These are phyloP conservation scores for Eretmocerus hayati DNA, from an alignment of 2,888 invertebrate species.

Conservation along the genomic window DNA sequence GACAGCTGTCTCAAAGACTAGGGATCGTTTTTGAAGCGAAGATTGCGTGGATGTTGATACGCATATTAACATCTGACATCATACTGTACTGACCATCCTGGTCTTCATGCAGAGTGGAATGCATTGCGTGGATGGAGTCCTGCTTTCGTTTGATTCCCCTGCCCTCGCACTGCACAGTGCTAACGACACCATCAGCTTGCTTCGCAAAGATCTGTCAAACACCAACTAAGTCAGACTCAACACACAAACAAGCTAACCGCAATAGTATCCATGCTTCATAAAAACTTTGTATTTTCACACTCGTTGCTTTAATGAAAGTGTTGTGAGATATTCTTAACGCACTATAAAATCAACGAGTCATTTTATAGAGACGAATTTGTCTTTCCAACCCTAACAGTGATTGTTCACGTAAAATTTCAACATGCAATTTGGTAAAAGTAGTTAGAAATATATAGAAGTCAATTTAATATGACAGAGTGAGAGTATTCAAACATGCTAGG, in stretches of 20 bases:
- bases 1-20: too few species aligned
- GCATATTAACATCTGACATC: slow-evolving; percentile 21
- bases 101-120: slow-evolving; percentile 48
- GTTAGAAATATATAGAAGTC: slow-evolving; percentile 4
- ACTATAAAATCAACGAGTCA: not conserved
- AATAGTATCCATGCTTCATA: slow-evolving; percentile 4
- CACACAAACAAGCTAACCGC: slow-evolving; percentile 14
- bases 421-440: slow-evolving; percentile 17
- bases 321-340: too few species aligned
- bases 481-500: slow-evolving; percentile 21
- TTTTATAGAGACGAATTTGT: slow-evolving; percentile 2
- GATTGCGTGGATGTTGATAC: not conserved
- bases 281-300: slow-evolving; percentile 2
- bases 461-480: slow-evolving; percentile 1
- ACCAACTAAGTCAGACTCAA: slow-evolving; percentile 45
- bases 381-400: slow-evolving; percentile 10
- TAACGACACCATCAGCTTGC: slow-evolving; percentile 46
- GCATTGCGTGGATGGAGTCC: slow-evolving; percentile 47
- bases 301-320: too few species aligned
- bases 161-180: slow-evolving; percentile 46
- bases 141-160: slow-evolving; percentile 47
- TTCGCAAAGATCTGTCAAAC: slow-evolving; percentile 48
- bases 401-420: too few species aligned
- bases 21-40: not conserved
- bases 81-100: slow-evolving; percentile 47